Evolutionary conservation across 2,888 invertebrate genomes (phyloP).

Genomic region (Magallana nippona): DNA sequence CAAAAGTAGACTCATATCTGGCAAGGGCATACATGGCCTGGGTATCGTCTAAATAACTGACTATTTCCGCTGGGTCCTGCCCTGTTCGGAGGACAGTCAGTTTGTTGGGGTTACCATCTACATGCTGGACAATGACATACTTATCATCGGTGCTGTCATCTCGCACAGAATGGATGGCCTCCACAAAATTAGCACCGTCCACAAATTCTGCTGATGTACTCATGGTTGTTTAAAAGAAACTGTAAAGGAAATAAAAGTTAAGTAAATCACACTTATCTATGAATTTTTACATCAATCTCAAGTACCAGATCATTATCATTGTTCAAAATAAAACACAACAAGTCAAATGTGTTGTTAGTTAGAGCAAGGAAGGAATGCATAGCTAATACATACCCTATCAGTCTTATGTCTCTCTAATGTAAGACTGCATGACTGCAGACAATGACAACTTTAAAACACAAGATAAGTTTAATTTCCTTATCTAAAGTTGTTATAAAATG

Average conservation of each 20-base stretch:
- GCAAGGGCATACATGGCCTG: slow-evolving; percentile 75
- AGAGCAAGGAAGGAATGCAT: too few relatives aligned
- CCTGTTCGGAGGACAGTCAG: slow-evolving; percentile 66
- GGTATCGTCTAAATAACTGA: slow-evolving; percentile 60
- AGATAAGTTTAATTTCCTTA: slow-evolving; percentile 13
- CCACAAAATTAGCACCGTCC: slow-evolving; percentile 64
- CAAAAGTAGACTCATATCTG: slow-evolving; percentile 74
- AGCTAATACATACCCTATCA: slow-evolving; percentile 16
- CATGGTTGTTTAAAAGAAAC: slow-evolving; percentile 63
- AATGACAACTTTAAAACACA: neutral
- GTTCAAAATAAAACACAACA: too few relatives aligned
- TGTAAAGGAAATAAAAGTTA: neutral
- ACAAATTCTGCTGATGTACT: slow-evolving; percentile 70
- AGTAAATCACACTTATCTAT: neutral
- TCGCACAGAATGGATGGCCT: slow-evolving; percentile 71
- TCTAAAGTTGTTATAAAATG: slow-evolving; percentile 4
- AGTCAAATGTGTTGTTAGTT: too few relatives aligned
- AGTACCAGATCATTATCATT: neutral
- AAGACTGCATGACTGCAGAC: neutral
- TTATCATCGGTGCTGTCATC: slow-evolving; percentile 60
- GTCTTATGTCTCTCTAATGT: neutral
- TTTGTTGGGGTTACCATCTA: slow-evolving; percentile 71
- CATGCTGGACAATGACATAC: slow-evolving; percentile 73
- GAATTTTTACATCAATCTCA: neutral
- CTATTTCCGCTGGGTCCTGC: slow-evolving; percentile 63